Base-by-base conservation (phyloP, 2,888 invertebrate genomes). In the Parapristionchus giblindavisi region DNA sequence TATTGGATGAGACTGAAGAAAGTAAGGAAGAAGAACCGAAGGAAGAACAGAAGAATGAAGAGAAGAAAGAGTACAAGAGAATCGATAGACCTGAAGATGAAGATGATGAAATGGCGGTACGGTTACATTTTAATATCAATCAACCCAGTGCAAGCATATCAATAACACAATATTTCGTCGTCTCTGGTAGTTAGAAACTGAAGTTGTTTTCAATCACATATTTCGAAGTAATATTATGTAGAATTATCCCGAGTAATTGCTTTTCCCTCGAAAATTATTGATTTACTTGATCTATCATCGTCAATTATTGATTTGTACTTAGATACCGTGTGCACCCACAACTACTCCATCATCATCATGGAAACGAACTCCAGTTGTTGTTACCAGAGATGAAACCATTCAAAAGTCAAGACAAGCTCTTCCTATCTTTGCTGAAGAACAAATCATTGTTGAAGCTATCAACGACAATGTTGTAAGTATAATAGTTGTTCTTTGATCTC, bases 381-480 rank as follows among this genome's bases (percentile, higher is more conserved):
- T 72, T 27, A 58, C 29, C 34, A 54, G 70, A 54, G 6, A n/a
- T 21, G 54, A 52, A 36, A 38, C 27, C 32, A 70, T 70, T 32
- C 70, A 70, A 54, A 40, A 70, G 36, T 70, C 70, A 38, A 52
- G 70, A 38, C 43, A 40, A 38, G 40, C 36, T 27, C 91, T 99
- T 21, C 96, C 96, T 0, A 95, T 97, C 83, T 90, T 95, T 36
- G 93, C 93, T 8, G 87, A 88, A 76, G 92, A 97, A 21, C 91
- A 93, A 78, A 90, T 81, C 70, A 93, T 99, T 52, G 95, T 99
- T 92, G 99, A 99, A 90, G 91, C 93, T 0, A 93, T 99, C 17
- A 94, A 93, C 89, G 95, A 96, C 83, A 94, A 97, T 90, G 91
- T 92, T 34, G 88, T 87, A 58, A 71, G 73, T 63, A 34, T 63